Conservation (phyloP, 2,888 invertebrate genomes). For the Aphodius sticticus region DNA sequence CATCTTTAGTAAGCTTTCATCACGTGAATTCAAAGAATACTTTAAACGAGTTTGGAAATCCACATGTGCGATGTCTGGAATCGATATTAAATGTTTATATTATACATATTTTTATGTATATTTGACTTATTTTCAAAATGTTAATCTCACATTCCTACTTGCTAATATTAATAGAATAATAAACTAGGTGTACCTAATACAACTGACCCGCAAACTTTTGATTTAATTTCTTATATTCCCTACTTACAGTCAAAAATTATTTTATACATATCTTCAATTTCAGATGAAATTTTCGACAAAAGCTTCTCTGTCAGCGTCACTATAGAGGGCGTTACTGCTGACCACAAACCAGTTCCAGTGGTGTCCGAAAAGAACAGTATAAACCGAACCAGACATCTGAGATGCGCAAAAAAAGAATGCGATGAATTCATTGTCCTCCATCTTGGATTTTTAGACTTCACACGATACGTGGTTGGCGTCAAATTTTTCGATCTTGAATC, state of each 20-base stretch:
- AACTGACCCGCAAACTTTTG: no score
- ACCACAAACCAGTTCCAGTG: constrained; percentile 75
- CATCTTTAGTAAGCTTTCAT: no score
- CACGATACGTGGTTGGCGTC: constrained; percentile 86
- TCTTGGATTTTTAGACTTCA: constrained; percentile 87
- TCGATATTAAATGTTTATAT: no score
- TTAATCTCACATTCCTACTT: no score
- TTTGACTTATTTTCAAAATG: no score
- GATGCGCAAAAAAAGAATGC: constrained; percentile 82
- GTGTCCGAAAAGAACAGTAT: constrained; percentile 70
- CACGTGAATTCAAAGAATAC: no score
- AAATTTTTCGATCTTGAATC: constrained; percentile 84
- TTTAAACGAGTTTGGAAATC: no score
- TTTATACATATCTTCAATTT: constrained; percentile 51
- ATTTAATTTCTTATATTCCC: no score
- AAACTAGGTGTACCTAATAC: no score
- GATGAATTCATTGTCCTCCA: constrained; percentile 90
- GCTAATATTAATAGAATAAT: no score
- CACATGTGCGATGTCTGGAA: no score
- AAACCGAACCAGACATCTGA: constrained; percentile 85
- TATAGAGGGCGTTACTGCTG: constrained; percentile 81
- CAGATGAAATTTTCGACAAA: constrained; percentile 91
- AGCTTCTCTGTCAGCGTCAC: constrained; percentile 86
- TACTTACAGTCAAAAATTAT: constrained; percentile 12
- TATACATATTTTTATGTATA: no score